Evolutionary conservation across 2,797 vertebrate species (phyloP).

Genomic region (Spinus pinus): DNA sequence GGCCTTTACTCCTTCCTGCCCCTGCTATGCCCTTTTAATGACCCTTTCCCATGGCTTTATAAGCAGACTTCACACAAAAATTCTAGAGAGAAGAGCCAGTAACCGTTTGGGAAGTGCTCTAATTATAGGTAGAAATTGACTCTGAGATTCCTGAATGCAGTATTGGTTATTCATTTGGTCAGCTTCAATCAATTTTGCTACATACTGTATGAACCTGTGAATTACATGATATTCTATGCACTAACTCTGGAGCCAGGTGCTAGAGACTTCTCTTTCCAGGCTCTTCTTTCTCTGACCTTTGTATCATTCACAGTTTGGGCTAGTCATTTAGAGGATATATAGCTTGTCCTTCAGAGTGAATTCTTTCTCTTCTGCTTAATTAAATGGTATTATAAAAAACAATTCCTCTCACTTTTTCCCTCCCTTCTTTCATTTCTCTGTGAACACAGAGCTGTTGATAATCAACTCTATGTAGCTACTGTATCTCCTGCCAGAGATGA

Average conservation of each 20-base stretch:
- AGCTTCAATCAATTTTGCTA: not conserved
- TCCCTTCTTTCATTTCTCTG: not conserved
- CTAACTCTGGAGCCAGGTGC: not conserved
- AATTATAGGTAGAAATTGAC: not conserved
- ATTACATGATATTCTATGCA: not conserved
- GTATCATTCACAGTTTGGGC: not conserved
- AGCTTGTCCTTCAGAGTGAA: not conserved
- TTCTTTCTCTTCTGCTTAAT: not conserved
- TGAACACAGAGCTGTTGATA: slow-evolving; percentile 87
- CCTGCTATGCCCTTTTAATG: not conserved
- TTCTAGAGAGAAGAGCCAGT: not conserved
- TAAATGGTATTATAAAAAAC: not conserved
- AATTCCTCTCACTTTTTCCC: not conserved
- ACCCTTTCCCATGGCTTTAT: not conserved
- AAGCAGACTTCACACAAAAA: not conserved
- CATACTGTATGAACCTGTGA: not conserved
- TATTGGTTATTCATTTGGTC: not conserved
- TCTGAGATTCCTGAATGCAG: not conserved
- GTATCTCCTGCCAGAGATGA: slow-evolving; percentile 92
- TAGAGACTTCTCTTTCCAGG: not conserved
- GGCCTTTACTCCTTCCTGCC: not conserved
- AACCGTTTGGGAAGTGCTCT: not conserved
- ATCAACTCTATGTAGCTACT: slow-evolving; percentile 90
- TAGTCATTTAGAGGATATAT: not conserved
- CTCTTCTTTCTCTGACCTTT: not conserved